phyloP scores from a whole-genome alignment of 2,113 vertebrate genomes.

The Diphyllodes magnificus region DNA sequence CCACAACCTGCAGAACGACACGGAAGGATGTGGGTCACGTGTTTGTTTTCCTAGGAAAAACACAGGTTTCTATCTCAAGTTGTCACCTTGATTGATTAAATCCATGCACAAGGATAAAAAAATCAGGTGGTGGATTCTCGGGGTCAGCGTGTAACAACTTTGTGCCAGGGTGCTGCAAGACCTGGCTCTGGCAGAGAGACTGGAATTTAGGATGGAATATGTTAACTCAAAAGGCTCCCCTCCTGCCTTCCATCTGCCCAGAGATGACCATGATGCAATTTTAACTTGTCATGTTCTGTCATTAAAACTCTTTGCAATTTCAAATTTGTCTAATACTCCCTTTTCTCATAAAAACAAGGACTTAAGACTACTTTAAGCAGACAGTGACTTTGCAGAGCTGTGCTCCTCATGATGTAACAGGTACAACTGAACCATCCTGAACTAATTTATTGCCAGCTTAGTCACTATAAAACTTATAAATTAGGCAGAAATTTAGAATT shows the following conservation, averaged over 20 bases:
- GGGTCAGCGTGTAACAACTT: accelerated
- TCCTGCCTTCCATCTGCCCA: background rate
- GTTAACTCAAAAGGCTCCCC: background rate
- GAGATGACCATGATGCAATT: background rate
- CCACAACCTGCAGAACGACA: conserved; percentile 84
- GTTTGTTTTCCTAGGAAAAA: background rate
- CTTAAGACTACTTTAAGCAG: background rate
- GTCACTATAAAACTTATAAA: background rate
- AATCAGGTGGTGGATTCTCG: background rate
- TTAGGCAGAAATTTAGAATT: background rate
- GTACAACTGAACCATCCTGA: background rate
- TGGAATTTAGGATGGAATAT: background rate
- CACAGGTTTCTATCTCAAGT: accelerated
- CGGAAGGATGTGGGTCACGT: accelerated
- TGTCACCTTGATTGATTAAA: background rate
- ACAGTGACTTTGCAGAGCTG: background rate
- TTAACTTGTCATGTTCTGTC: background rate
- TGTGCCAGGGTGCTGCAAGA: background rate
- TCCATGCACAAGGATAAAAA: background rate
- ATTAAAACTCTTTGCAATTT: background rate
- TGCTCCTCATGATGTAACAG: background rate
- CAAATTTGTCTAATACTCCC: too few species aligned
- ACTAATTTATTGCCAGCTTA: background rate
- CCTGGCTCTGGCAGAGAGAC: background rate
- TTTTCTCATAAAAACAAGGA: background rate